Base-by-base conservation (phyloP, 2,888 invertebrate species). In the Scaptomyza caliginosa region DNA sequence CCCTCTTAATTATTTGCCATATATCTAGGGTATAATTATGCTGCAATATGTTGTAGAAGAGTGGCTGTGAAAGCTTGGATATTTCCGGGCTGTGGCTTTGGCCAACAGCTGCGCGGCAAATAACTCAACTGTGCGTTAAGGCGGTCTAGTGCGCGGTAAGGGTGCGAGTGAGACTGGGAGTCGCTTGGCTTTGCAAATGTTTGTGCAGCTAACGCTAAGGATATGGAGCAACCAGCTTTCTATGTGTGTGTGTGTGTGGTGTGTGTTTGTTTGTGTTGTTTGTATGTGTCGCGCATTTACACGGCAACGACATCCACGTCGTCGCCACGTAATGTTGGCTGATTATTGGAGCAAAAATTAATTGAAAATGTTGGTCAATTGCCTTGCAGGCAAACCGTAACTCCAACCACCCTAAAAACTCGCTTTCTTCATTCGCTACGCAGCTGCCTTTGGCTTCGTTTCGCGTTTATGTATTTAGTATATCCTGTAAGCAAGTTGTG, bases 331-430 rank as follows among this genome's bases (percentile, higher is more conserved):
- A 68, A 77, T 67, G 79, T 75, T 69, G 74, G 63, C 74, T 88
- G 88, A 82, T 89, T 89, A 89, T 89, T 90, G 86, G 89, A 86
- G 89, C 88, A 89, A 88, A 83, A 88, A 89, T 90, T 90, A 90
- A 90, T 90, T 90, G 90, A 90, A 90, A 90, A 90, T 90, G 89
- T 89, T 90, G 89, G 90, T 84, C 84, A 84, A 84, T 84, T 84
- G 86, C 86, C 86, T 77, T 49, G 71, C 75, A 64, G 67, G 46
- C 46, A 46, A 69, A 72, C 67, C 48, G 49, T 43, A 21, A 40
- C 36, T 45, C 32, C 60, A 19, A 21, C 23, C 17, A 3, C 16
- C 13, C 21, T 1, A 1, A 28, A 3, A 28, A 5, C n/a, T 30
- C 30, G 30, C 11, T 30, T 30, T 3, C 10, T 4, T 39, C 13